Evolutionary conservation across 2,888 invertebrate species (phyloP).

Genomic region (Parelbella ahira): DNA sequence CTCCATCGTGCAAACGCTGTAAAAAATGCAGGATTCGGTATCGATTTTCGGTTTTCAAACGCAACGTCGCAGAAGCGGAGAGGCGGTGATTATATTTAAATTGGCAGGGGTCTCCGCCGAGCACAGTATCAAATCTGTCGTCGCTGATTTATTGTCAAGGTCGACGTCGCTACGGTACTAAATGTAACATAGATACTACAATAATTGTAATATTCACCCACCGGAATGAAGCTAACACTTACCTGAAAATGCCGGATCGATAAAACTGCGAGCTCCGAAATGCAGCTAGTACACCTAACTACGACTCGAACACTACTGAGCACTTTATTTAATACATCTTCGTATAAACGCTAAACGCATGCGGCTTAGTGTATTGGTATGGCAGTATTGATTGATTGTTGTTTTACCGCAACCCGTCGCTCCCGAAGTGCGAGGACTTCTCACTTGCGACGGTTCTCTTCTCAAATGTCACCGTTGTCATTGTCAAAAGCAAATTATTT

Average conservation of each 20-base stretch:
- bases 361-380: constrained; percentile 3
- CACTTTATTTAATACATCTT: constrained; percentile 8
- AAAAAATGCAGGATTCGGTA: constrained; percentile 1
- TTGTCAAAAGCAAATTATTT: no score
- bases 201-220: not conserved
- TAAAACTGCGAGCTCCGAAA: constrained; percentile 6
- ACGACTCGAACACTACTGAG: constrained; percentile 3
- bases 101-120: constrained; percentile 36
- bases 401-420: constrained; percentile 2
- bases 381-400: constrained; percentile 16
- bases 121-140: constrained; percentile 10
- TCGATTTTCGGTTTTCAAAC: not conserved
- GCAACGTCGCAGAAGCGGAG: constrained; percentile 10
- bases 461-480: no score
- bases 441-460: no score
- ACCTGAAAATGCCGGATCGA: constrained; percentile 18
- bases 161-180: constrained; percentile 2
- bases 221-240: not conserved
- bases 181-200: no score
- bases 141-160: constrained; percentile 17
- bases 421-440: no score
- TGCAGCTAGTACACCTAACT: constrained; percentile 1
- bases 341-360: constrained; percentile 5
- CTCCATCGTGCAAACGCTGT: constrained; percentile 38
- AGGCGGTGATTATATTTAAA: constrained; percentile 26